These are phyloP conservation scores for Drosophila mayri DNA, from an alignment of 1,140 invertebrate species.

Conservation along the genomic window DNA sequence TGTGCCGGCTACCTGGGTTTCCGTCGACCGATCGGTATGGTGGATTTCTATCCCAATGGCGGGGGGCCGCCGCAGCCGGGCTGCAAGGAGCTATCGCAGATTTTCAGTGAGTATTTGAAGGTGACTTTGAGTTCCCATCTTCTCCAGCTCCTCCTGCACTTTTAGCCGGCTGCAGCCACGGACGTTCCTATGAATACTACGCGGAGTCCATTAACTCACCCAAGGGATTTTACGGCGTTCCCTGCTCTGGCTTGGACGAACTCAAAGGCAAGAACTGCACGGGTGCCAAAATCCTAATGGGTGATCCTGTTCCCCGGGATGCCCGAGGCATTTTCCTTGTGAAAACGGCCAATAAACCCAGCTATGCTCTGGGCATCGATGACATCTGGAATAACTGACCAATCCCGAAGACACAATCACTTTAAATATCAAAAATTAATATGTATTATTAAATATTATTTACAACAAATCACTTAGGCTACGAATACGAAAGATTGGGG, in stretches of 20 bases:
- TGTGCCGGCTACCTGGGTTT: conserved; percentile 88
- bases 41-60: conserved; percentile 94
- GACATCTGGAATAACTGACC: conserved; percentile 25
- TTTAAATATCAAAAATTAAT: conserved; percentile 19
- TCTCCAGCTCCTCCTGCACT: conserved; percentile 14
- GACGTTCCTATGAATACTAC: conserved; percentile 89
- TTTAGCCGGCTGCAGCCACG: conserved; percentile 91
- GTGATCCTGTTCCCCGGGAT: conserved; percentile 86
- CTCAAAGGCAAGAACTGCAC: conserved; percentile 87
- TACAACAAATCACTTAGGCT: conserved; percentile 53
- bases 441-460: conserved; percentile 28
- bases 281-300: conserved; percentile 86
- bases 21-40: conserved; percentile 88
- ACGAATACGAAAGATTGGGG: conserved; percentile 53
- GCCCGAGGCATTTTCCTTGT: conserved; percentile 88
- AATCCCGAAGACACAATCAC: not conserved
- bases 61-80: conserved; percentile 90
- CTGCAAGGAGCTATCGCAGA: conserved; percentile 87
- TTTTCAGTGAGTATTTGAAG: conserved; percentile 85
- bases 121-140: too few species aligned
- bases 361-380: conserved; percentile 85
- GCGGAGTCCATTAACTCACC: conserved; percentile 88
- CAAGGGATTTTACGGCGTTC: conserved; percentile 86
- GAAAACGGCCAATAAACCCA: conserved; percentile 86
- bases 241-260: conserved; percentile 87